A percentile compares a stretch with the other conserved stretches of the same genome.
These are phyloP conservation scores for Acridotheres tristis DNA, from an alignment of 2,797 vertebrate species.

Conservation along the genomic window DNA sequence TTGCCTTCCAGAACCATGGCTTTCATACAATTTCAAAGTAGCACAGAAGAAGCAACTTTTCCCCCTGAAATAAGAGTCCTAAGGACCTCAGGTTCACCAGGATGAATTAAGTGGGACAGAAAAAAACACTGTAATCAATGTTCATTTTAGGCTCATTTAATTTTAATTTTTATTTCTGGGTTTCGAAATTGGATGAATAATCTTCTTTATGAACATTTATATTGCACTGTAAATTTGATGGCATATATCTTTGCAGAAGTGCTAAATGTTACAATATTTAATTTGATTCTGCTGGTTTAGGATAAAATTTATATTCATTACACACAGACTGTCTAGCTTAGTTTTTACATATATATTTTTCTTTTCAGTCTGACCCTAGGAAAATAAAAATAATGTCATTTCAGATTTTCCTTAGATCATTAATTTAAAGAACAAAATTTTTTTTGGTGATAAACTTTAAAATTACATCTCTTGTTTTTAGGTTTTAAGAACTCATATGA, in stretches of 20 bases:
- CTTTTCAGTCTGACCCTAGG: neutral
- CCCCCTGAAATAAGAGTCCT: neutral
- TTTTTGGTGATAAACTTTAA: neutral
- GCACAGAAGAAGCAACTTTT: neutral
- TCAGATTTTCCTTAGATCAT: neutral
- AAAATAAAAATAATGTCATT: neutral
- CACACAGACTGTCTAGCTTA: neutral
- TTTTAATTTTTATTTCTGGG: slow-evolving; percentile 2
- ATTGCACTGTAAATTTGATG: neutral
- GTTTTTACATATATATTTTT: neutral
- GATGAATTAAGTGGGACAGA: neutral
- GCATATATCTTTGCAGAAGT: neutral
- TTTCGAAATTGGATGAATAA: neutral
- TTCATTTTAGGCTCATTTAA: neutral
- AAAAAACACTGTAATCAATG: neutral
- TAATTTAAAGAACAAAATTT: neutral
- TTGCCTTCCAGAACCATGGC: neutral
- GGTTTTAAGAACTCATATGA: neutral
- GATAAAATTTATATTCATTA: neutral
- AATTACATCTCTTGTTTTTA: neutral
- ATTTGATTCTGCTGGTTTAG: neutral
- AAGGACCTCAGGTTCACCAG: neutral
- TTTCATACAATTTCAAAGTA: neutral
- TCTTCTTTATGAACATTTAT: neutral
- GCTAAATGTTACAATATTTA: neutral